phyloP scores from a whole-genome alignment of 2,797 vertebrate genomes.

The Babyrousa celebensis region DNA sequence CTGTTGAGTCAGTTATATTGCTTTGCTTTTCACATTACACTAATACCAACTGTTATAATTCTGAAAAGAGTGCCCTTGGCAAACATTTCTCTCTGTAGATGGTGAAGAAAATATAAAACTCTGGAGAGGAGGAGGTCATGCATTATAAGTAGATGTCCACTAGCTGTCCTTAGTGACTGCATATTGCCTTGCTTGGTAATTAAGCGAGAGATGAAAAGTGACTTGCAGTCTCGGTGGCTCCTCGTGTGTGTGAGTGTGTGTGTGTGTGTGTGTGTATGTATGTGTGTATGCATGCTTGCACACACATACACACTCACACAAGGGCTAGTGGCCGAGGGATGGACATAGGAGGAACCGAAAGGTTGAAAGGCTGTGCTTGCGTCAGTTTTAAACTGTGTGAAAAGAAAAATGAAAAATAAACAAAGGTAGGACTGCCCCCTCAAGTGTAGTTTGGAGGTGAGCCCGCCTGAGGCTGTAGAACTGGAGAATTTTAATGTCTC shows the following conservation, averaged over 20 bases:
- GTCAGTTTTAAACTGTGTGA: slow-evolving; percentile 59
- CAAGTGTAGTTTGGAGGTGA: slow-evolving; percentile 72
- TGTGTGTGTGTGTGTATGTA: background rate
- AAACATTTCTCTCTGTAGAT: slow-evolving; percentile 71
- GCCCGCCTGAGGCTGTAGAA: slow-evolving; percentile 2
- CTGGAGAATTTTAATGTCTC: slow-evolving; percentile 65
- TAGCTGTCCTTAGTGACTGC: slow-evolving; percentile 91
- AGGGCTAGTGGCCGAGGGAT: slow-evolving; percentile 51
- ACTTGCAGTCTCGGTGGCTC: slow-evolving; percentile 66
- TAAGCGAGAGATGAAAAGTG: slow-evolving; percentile 88
- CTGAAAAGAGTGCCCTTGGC: slow-evolving; percentile 75
- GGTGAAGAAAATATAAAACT: slow-evolving; percentile 79
- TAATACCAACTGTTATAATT: slow-evolving; percentile 77
- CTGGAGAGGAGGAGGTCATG: slow-evolving; percentile 83
- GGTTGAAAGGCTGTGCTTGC: background rate
- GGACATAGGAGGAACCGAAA: slow-evolving; percentile 27
- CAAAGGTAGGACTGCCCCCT: slow-evolving; percentile 75
- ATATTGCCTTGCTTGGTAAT: slow-evolving; percentile 86
- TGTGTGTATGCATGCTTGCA: background rate
- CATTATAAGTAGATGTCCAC: slow-evolving; percentile 89
- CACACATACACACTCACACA: background rate
- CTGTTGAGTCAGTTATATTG: slow-evolving; percentile 84
- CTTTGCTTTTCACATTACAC: slow-evolving; percentile 70
- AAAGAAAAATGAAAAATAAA: slow-evolving; percentile 83
- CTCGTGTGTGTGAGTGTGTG: background rate